phyloP scores from a whole-genome alignment of 2,888 invertebrate genomes.

The Microplitis manilae region DNA sequence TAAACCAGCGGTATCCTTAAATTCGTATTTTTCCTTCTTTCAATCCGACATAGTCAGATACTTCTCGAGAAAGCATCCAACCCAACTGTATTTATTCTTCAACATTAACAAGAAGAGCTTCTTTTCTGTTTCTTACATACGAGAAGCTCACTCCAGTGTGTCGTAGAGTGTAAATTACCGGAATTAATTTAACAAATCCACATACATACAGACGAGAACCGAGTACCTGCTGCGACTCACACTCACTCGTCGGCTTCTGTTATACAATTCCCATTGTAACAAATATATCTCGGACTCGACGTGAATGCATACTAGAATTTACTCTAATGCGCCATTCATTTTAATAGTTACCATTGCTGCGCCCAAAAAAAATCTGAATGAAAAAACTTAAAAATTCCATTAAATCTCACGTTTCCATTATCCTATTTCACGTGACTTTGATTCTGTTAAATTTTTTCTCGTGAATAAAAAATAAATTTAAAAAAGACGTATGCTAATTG shows the following conservation, averaged over 20 bases:
- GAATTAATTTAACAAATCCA: slow-evolving; percentile 30
- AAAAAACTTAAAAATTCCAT: background rate
- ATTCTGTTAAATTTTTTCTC: background rate
- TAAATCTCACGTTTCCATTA: background rate
- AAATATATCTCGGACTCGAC: background rate
- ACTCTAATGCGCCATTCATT: background rate
- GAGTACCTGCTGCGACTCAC: too few relatives aligned
- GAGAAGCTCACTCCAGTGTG: slow-evolving; percentile 2
- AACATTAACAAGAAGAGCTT: background rate
- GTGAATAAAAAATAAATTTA: background rate
- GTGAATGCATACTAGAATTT: background rate
- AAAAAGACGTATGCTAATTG: background rate
- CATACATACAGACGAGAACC: slow-evolving; percentile 23
- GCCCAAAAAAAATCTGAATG: background rate
- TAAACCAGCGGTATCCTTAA: background rate
- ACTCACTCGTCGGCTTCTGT: background rate
- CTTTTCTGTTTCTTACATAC: slow-evolving; percentile 17
- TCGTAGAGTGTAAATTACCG: slow-evolving; percentile 13
- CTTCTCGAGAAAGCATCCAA: background rate
- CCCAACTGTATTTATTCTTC: background rate
- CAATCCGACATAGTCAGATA: background rate
- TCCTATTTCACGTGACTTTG: background rate
- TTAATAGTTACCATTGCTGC: background rate
- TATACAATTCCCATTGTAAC: slow-evolving; percentile 12
- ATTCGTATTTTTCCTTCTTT: background rate